These are phyloP conservation scores for Sitobion miscanthi DNA, from an alignment of 1,140 invertebrate species.

Conservation along the genomic window DNA sequence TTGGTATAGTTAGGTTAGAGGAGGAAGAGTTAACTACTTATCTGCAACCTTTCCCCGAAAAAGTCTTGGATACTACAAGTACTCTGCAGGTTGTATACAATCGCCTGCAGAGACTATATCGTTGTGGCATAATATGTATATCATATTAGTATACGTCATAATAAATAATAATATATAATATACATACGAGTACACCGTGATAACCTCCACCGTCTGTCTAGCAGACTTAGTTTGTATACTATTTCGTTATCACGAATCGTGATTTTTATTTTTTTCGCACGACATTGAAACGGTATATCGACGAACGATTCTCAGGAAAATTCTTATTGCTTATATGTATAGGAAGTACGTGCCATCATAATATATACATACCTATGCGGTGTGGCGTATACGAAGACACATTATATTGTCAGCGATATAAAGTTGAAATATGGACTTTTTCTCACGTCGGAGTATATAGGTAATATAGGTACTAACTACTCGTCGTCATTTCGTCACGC, in stretches of 20 bases:
- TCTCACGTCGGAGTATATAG: neutral
- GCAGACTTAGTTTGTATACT: neutral
- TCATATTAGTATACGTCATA: neutral
- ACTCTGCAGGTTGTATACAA: neutral
- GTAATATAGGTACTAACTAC: neutral
- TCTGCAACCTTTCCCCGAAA: neutral
- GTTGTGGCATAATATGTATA: neutral
- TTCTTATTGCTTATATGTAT: neutral
- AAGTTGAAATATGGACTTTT: constrained; percentile 18
- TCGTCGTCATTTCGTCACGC: constrained; percentile 1
- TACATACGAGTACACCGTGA: neutral
- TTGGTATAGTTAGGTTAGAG: too few relatives aligned
- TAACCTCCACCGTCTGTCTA: neutral
- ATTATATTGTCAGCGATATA: neutral
- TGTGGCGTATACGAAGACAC: neutral
- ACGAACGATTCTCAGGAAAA: neutral
- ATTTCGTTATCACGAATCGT: neutral
- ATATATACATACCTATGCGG: neutral
- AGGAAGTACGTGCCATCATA: neutral
- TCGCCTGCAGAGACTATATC: neutral
- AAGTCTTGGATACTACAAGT: neutral
- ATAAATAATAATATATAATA: neutral
- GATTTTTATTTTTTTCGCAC: neutral
- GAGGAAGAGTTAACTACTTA: too few relatives aligned
- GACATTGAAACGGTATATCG: neutral